Percentiles rank a stretch among this genome's conserved stretches.
phyloP scores from a whole-genome alignment of 1,140 invertebrate species.

The Carposina sasakii region DNA sequence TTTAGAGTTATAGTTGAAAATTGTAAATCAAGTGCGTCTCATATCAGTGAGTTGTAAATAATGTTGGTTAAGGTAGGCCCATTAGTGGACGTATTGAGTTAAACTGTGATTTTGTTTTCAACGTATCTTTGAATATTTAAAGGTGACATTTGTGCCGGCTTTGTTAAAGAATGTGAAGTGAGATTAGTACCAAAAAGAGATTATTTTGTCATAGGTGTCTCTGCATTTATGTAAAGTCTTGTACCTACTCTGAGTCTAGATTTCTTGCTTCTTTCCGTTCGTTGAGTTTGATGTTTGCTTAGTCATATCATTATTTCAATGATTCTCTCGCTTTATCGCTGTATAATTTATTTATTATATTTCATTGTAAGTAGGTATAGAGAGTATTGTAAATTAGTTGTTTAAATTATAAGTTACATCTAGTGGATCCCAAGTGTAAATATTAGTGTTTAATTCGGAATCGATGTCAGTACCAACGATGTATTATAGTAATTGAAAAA shows the following conservation, averaged over 20 bases:
- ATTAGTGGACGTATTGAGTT: slow-evolving; percentile 28
- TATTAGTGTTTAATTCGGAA: slow-evolving; percentile 55
- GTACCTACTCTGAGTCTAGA: slow-evolving; percentile 27
- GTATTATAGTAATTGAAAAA: slow-evolving; percentile 53
- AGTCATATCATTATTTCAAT: slow-evolving; percentile 37
- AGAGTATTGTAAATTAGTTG: slow-evolving; percentile 52
- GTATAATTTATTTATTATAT: slow-evolving; percentile 60
- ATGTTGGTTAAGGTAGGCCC: slow-evolving; percentile 28
- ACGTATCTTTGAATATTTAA: slow-evolving; percentile 48
- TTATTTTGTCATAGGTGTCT: slow-evolving; percentile 54
- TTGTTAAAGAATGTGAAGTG: slow-evolving; percentile 61
- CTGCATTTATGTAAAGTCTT: slow-evolving; percentile 47
- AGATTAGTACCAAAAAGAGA: slow-evolving; percentile 70
- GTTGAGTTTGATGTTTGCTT: slow-evolving; percentile 66
- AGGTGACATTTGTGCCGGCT: slow-evolving; percentile 44
- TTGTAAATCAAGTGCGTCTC: slow-evolving; percentile 49
- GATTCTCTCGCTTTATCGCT: slow-evolving; percentile 2
- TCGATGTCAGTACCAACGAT: slow-evolving; percentile 69
- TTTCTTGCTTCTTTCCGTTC: slow-evolving; percentile 37
- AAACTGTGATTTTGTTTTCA: slow-evolving; percentile 66
- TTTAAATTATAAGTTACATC: slow-evolving; percentile 48
- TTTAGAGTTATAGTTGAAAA: slow-evolving; percentile 42
- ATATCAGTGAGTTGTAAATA: slow-evolving; percentile 63
- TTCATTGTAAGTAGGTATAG: slow-evolving; percentile 39
- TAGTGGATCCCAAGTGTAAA: slow-evolving; percentile 54